phyloP scores from a whole-genome alignment of 1,140 invertebrate species.

The Triops longicaudatus region DNA sequence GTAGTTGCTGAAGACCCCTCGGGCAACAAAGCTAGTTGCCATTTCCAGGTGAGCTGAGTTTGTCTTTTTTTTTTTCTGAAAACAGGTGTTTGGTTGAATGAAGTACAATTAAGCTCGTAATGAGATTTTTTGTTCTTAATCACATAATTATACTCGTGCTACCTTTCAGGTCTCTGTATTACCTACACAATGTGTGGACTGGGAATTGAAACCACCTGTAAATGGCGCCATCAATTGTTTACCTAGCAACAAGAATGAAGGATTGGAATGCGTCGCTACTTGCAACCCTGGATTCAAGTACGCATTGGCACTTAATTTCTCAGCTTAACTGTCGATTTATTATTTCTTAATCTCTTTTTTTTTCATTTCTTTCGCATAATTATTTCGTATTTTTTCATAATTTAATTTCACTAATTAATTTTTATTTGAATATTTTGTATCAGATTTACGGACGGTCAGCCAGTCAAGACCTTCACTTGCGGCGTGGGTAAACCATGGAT shows the following conservation, averaged over 20 bases:
- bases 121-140: background rate
- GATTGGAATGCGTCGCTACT: conserved; percentile 78
- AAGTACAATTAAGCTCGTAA: too few species aligned
- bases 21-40: conserved; percentile 80
- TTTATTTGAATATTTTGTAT: too few species aligned
- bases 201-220: conserved; percentile 79
- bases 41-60: conserved; percentile 70
- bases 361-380: too few species aligned
- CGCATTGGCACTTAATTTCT: conserved; percentile 19
- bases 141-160: conserved; percentile 18
- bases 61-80: conserved; percentile 13
- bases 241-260: conserved; percentile 49
- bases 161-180: conserved; percentile 63
- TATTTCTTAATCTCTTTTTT: background rate
- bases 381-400: too few species aligned
- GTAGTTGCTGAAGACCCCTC: conserved; percentile 79
- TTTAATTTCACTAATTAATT: too few species aligned
- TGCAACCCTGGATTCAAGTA: conserved; percentile 70
- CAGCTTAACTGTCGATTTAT: background rate
- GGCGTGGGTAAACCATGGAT: conserved; percentile 63
- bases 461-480: conserved; percentile 75
- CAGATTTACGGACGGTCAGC: conserved; percentile 84
- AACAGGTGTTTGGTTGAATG: background rate
- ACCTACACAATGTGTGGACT: conserved; percentile 87
- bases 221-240: conserved; percentile 82